Evolutionary conservation across 2,113 vertebrate genomes (phyloP).

Genomic region (Engystomops pustulosus): DNA sequence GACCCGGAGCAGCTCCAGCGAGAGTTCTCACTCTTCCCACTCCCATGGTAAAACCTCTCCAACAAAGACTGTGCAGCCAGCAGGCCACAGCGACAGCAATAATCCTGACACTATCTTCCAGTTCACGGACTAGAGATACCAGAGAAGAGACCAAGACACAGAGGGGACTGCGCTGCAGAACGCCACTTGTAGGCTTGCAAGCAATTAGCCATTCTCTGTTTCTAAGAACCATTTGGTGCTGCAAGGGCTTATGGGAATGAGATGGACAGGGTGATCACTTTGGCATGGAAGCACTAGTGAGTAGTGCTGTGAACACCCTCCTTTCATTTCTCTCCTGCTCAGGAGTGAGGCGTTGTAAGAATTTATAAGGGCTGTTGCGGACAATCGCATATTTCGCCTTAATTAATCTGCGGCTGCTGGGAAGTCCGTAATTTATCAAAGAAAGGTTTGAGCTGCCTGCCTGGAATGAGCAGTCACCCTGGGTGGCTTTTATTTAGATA

Average conservation of each 20-base stretch:
- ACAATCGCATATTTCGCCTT: slow-evolving; percentile 51
- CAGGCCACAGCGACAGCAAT: slow-evolving; percentile 70
- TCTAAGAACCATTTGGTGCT: slow-evolving; percentile 16
- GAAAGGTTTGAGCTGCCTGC: neutral
- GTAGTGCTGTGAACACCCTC: neutral
- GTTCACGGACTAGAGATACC: slow-evolving; percentile 74
- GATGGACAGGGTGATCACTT: neutral
- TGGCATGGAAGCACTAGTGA: neutral
- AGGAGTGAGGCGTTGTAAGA: neutral
- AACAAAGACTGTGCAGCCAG: slow-evolving; percentile 74
- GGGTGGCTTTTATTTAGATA: neutral
- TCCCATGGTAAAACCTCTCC: slow-evolving; percentile 87
- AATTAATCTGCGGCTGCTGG: neutral
- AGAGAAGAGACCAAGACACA: neutral
- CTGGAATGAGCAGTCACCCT: neutral
- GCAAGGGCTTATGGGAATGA: slow-evolving; percentile 2
- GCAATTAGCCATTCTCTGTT: slow-evolving; percentile 5
- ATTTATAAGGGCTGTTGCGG: slow-evolving; percentile 45
- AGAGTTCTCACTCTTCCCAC: slow-evolving; percentile 93
- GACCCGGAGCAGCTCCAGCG: slow-evolving; percentile 96
- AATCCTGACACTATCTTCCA: slow-evolving; percentile 78
- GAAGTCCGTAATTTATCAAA: neutral
- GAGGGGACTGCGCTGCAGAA: neutral
- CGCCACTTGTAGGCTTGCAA: neutral
- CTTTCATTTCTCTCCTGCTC: neutral